Conservation (phyloP, 2,888 invertebrate species). For the Phymatocera aterrima region DNA sequence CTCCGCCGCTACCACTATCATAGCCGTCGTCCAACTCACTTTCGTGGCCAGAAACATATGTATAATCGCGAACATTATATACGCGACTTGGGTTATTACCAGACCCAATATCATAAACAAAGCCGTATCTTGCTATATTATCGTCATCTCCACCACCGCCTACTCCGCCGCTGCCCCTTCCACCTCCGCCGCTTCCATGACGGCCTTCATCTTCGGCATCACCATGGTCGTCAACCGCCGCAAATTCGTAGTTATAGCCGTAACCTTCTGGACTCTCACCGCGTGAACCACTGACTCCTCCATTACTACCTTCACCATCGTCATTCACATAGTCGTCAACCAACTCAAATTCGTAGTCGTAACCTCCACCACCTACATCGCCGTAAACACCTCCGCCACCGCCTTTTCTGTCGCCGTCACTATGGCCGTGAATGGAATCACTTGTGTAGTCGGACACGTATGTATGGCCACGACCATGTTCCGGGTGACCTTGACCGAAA, state of each 20-base stretch:
- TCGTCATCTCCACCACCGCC: not conserved
- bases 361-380: not conserved
- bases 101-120: too few relatives aligned
- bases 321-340: not conserved
- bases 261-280: too few relatives aligned
- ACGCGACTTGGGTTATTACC: too few relatives aligned
- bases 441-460: too few relatives aligned
- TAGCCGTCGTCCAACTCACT: not conserved
- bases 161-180: not conserved
- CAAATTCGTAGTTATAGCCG: too few relatives aligned
- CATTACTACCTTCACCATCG: not conserved
- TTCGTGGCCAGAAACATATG: too few relatives aligned
- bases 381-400: not conserved
- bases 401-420: not conserved
- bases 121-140: too few relatives aligned
- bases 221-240: not conserved
- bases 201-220: not conserved
- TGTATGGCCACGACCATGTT: too few relatives aligned
- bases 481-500: too few relatives aligned
- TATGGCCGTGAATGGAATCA: too few relatives aligned
- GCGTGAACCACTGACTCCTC: not conserved
- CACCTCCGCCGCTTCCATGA: not conserved
- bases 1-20: not conserved
- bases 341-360: too few relatives aligned
- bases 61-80: too few relatives aligned